Evolutionary conservation across 2,888 invertebrate species (phyloP).

Genomic region (Himalopsyche tibetana): DNA sequence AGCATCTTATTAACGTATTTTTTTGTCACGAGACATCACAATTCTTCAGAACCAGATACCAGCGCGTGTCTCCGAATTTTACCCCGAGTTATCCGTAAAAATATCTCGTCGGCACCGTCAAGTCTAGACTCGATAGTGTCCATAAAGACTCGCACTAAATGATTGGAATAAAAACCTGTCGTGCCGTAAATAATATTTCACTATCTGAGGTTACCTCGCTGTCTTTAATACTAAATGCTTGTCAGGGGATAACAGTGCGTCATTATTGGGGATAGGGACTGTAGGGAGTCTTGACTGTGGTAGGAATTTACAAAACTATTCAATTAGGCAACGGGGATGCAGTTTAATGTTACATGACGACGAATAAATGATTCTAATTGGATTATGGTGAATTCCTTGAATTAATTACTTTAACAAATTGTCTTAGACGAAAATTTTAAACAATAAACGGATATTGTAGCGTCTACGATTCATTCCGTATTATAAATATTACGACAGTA

Average conservation of each 20-base stretch:
- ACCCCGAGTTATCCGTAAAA: slow-evolving; percentile 22
- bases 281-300: background rate
- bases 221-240: slow-evolving; percentile 27
- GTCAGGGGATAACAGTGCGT: background rate
- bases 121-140: slow-evolving; percentile 40
- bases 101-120: slow-evolving; percentile 6
- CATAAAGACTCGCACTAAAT: slow-evolving; percentile 37
- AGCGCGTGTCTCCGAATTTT: slow-evolving; percentile 46
- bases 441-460: too few species aligned
- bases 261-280: background rate
- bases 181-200: slow-evolving; percentile 49
- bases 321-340: background rate
- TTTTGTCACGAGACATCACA: background rate
- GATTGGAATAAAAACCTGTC: slow-evolving; percentile 36
- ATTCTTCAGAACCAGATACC: background rate
- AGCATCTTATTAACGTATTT: background rate
- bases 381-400: background rate
- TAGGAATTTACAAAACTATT: slow-evolving; percentile 36
- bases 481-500: too few species aligned
- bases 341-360: too few species aligned
- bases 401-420: too few species aligned
- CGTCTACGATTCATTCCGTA: too few species aligned
- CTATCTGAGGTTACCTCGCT: slow-evolving; percentile 5
- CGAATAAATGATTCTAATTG: background rate
- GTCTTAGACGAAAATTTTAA: too few species aligned